Conservation (phyloP, 1,140 invertebrate genomes). For the Coenobita brevimanus region DNA sequence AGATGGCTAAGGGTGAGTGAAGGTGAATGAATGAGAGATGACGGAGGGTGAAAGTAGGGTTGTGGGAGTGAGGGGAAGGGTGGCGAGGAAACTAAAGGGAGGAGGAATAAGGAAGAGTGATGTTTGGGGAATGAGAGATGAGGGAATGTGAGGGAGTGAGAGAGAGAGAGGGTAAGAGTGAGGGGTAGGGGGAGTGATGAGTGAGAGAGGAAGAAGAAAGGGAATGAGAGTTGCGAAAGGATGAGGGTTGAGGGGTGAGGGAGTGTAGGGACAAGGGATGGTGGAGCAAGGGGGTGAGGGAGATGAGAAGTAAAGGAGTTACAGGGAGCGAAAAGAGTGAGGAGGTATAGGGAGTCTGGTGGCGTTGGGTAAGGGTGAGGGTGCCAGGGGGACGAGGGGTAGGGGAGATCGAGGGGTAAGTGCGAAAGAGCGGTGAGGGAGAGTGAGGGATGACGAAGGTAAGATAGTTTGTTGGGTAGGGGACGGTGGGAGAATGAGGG, state of each 20-base stretch:
- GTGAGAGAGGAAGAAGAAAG: not conserved
- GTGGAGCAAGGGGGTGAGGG: not conserved
- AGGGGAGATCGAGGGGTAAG: no score
- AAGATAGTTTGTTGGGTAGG: no score
- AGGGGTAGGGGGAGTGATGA: not conserved
- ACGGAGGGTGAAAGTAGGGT: not conserved
- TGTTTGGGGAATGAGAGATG: not conserved
- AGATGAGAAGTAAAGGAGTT: no score
- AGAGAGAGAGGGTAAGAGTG: not conserved
- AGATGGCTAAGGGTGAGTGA: not conserved
- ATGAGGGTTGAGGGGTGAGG: not conserved
- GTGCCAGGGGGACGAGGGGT: no score
- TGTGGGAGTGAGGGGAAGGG: not conserved
- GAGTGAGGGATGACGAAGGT: no score
- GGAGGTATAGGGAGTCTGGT: not conserved
- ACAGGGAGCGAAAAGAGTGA: no score
- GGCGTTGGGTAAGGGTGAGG: not conserved
- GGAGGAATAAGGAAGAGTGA: not conserved
- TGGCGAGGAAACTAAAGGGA: not conserved
- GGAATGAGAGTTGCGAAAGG: not conserved
- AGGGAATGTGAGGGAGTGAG: not conserved
- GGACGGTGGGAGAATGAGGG: not conserved
- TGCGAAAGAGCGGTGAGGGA: no score
- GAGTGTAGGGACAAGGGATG: not conserved
- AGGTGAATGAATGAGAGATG: not conserved